Evolutionary conservation across 2,888 invertebrate species (phyloP).

Genomic region (Girardia tigrina): DNA sequence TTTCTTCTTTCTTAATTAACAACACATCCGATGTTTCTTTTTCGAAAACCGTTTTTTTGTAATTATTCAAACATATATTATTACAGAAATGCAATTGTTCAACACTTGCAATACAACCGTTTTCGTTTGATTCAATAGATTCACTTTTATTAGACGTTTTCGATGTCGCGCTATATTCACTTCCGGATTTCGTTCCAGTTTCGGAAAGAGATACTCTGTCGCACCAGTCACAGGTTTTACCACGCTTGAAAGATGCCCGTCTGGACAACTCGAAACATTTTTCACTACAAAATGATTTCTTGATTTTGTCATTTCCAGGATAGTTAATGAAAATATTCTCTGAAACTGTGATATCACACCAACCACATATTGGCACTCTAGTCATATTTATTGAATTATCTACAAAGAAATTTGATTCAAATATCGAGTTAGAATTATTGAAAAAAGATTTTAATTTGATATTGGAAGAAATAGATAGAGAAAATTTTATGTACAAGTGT

Average conservation of each 20-base stretch:
- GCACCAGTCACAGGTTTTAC: neutral
- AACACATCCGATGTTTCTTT: slow-evolving; percentile 18
- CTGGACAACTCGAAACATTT: slow-evolving; percentile 29
- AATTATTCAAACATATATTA: slow-evolving; percentile 3
- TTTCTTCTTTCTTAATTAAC: neutral
- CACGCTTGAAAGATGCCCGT: slow-evolving; percentile 32
- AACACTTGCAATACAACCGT: neutral
- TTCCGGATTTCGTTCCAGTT: slow-evolving; percentile 3
- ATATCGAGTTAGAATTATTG: neutral
- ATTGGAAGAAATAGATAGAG: slow-evolving; percentile 23
- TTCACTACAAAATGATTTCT: slow-evolving; percentile 30
- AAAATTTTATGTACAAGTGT: slow-evolving; percentile 16
- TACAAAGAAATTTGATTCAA: neutral
- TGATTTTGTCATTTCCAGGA: slow-evolving; percentile 2
- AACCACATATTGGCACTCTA: neutral
- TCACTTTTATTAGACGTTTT: neutral
- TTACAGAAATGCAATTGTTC: slow-evolving; percentile 7
- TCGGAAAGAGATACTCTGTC: neutral
- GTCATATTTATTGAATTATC: neutral
- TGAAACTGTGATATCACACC: neutral
- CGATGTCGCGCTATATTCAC: neutral
- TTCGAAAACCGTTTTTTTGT: slow-evolving; percentile 18
- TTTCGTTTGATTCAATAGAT: neutral
- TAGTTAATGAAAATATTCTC: slow-evolving; percentile 14
- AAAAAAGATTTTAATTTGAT: slow-evolving; percentile 18